phyloP scores from a whole-genome alignment of 2,888 invertebrate genomes.

The Ditylenchus weischeri region DNA sequence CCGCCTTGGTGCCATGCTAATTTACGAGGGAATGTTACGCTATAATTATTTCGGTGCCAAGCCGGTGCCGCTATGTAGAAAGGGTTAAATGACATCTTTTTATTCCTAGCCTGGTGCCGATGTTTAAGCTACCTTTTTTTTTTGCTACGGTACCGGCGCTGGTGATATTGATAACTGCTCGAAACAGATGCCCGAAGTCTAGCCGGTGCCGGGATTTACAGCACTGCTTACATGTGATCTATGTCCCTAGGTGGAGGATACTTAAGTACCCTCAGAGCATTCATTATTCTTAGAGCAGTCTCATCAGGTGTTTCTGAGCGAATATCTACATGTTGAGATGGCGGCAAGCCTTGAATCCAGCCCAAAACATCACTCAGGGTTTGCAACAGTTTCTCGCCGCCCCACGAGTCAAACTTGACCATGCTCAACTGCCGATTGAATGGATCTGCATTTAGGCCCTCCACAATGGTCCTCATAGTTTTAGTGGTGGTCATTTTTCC shows the following conservation, averaged over 20 bases:
- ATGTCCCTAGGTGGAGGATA: slow-evolving; percentile 69
- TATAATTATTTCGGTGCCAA: too few species aligned
- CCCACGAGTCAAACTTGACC: slow-evolving; percentile 79
- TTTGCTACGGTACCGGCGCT: too few species aligned
- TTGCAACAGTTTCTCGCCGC: slow-evolving; percentile 73
- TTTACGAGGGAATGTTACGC: too few species aligned
- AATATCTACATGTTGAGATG: slow-evolving; percentile 66
- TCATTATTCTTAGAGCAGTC: slow-evolving; percentile 71
- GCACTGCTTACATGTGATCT: slow-evolving; percentile 59
- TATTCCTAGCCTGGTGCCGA: too few species aligned
- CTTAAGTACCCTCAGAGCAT: slow-evolving; percentile 73
- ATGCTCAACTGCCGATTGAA: slow-evolving; percentile 75
- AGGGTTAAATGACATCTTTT: too few species aligned
- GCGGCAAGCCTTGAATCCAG: slow-evolving; percentile 35
- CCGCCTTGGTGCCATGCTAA: too few species aligned
- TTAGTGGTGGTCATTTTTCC: slow-evolving; percentile 36
- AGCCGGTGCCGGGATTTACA: too few species aligned
- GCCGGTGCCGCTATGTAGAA: too few species aligned
- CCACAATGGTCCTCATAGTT: slow-evolving; percentile 65
- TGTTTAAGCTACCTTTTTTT: too few species aligned
- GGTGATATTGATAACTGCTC: too few species aligned
- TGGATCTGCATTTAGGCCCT: slow-evolving; percentile 71
- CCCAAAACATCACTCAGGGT: slow-evolving; percentile 73
- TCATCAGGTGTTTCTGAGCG: slow-evolving; percentile 74
- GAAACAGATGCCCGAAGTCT: too few species aligned